Conservation (phyloP, 2,797 vertebrate species). For the Cyclopterus lumpus region DNA sequence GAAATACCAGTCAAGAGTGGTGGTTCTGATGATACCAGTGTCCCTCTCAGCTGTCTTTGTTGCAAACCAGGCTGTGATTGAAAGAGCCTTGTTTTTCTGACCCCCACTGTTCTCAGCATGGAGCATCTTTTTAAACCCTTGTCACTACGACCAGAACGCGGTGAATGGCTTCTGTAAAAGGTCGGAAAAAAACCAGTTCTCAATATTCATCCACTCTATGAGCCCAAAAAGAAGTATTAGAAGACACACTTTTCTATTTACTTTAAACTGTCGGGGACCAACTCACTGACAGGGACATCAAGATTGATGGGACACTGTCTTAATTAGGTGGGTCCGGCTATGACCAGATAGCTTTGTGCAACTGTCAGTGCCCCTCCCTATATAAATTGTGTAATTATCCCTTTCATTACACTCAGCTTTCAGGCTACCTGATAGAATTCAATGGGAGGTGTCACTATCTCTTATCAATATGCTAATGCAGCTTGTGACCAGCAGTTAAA, state of each 20-base stretch:
- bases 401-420: constrained; percentile 83
- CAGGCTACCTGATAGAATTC: constrained; percentile 80
- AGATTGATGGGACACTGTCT: constrained; percentile 63
- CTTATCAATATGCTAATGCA: constrained; percentile 86
- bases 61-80: constrained; percentile 25
- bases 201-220: background rate
- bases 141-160: constrained; percentile 9
- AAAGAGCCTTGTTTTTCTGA: constrained; percentile 63
- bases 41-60: constrained; percentile 6
- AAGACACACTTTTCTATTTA: constrained; percentile 71
- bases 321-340: constrained; percentile 68
- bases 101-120: constrained; percentile 70
- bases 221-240: constrained; percentile 17
- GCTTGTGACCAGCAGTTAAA: constrained; percentile 80
- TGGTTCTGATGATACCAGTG: background rate
- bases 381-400: constrained; percentile 84
- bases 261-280: constrained; percentile 38
- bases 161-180: constrained; percentile 7
- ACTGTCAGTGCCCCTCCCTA: constrained; percentile 79
- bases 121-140: constrained; percentile 37
- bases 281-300: constrained; percentile 55
- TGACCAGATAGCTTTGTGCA: constrained; percentile 68
- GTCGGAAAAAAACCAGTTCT: background rate
- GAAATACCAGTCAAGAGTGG: background rate
- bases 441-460: constrained; percentile 84